phyloP scores from a whole-genome alignment of 2,797 vertebrate species.

The Semaprochilodus insignis region DNA sequence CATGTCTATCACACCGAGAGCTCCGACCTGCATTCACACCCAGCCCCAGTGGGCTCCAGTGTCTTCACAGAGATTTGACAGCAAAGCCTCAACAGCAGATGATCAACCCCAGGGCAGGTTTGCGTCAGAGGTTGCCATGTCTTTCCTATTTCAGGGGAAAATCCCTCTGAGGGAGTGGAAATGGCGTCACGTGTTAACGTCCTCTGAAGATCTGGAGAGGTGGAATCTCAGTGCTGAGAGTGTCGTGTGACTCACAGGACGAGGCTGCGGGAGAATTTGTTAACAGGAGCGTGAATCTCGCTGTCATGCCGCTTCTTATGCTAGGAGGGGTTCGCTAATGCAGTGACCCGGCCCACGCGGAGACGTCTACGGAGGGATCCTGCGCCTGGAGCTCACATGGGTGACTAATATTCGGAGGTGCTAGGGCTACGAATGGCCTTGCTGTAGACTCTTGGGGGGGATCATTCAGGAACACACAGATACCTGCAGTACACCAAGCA shows the following conservation, averaged over 20 bases:
- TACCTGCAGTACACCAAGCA: neutral
- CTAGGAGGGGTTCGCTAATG: neutral
- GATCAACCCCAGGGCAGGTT: neutral
- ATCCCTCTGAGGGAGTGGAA: neutral
- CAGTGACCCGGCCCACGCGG: neutral
- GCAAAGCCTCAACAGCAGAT: neutral
- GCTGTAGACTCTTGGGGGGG: neutral
- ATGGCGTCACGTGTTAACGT: neutral
- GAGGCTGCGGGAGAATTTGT: neutral
- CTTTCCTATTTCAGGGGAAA: neutral
- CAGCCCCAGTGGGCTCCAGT: too few species aligned
- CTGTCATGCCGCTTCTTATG: neutral
- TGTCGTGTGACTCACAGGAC: conserved; percentile 19
- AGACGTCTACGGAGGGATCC: neutral
- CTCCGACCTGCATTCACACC: too few species aligned
- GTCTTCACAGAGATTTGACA: too few species aligned
- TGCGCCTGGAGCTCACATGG: neutral
- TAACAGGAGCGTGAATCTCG: conserved; percentile 3
- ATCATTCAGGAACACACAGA: neutral
- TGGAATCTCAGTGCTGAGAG: neutral
- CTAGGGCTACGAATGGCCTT: neutral
- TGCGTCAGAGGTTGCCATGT: neutral
- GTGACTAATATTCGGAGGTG: neutral
- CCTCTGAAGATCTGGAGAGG: neutral
- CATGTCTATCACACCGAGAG: too few species aligned